Percentiles rank a stretch among this genome's conserved stretches.
Evolutionary conservation across 2,888 invertebrate species (phyloP).

Genomic region (Folsomia manolachei): DNA sequence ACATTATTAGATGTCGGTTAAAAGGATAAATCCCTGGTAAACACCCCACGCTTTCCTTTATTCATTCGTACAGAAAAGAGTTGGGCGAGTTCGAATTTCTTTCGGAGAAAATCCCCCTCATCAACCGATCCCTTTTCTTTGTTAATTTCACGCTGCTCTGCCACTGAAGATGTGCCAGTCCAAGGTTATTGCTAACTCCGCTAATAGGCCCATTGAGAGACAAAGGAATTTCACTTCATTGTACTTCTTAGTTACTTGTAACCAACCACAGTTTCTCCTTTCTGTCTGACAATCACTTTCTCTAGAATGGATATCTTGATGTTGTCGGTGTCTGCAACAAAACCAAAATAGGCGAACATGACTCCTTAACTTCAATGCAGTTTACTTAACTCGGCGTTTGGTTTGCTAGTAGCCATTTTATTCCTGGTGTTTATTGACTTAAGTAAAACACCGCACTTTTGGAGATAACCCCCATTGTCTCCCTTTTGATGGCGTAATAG

Average conservation of each 20-base stretch:
- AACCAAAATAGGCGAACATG: not conserved
- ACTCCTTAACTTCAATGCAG: not conserved
- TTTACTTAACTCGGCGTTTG: too few relatives aligned
- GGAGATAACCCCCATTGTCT: not conserved
- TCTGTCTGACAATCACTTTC: not conserved
- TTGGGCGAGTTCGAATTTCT: not conserved
- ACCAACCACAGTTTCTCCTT: too few relatives aligned
- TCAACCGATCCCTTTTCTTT: not conserved
- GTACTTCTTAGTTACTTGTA: slow-evolving; percentile 9
- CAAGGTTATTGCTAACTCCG: not conserved
- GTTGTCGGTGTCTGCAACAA: not conserved
- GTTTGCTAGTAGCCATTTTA: not conserved
- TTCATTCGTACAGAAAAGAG: not conserved
- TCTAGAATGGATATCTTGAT: not conserved
- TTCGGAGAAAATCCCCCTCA: not conserved
- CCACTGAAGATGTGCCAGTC: too few relatives aligned
- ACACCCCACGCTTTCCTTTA: not conserved
- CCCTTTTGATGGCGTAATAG: not conserved
- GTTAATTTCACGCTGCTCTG: not conserved
- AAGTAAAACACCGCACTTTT: not conserved
- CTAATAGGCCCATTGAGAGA: slow-evolving; percentile 42
- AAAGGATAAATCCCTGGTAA: not conserved
- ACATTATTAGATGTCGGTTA: not conserved
- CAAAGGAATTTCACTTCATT: slow-evolving; percentile 27
- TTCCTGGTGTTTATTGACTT: not conserved